Conservation (phyloP, 2,888 invertebrate species). For the Cremastobaeus sp. region DNA sequence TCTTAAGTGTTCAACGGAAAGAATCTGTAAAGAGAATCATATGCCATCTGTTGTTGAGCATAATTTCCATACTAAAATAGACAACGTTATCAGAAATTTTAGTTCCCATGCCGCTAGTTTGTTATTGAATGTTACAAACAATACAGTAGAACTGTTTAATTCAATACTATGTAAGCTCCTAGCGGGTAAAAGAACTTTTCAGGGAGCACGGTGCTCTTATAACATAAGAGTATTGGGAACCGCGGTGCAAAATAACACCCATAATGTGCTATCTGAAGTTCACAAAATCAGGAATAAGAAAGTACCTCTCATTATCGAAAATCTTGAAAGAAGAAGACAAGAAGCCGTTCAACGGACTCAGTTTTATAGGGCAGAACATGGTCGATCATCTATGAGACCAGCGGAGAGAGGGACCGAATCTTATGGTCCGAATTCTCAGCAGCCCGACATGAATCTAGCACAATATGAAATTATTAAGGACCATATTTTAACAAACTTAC, state of each 20-base stretch:
- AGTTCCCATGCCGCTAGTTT: constrained; percentile 21
- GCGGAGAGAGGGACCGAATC: no score
- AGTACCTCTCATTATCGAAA: constrained; percentile 3
- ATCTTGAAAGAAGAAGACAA: no score
- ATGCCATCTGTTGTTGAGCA: neutral
- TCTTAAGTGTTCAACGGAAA: neutral
- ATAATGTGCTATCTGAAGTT: constrained; percentile 19
- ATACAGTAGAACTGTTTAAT: constrained; percentile 33
- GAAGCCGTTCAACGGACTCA: no score
- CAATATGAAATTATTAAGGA: no score
- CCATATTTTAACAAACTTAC: no score
- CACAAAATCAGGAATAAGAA: constrained; percentile 8
- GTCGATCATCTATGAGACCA: neutral
- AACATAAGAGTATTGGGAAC: constrained; percentile 13
- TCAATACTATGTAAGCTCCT: constrained; percentile 38
- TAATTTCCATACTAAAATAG: constrained; percentile 3
- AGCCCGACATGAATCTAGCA: no score
- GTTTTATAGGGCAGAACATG: neutral
- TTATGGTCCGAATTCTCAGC: no score
- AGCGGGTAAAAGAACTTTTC: constrained; percentile 34
- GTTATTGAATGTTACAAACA: constrained; percentile 33
- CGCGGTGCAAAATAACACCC: constrained; percentile 27
- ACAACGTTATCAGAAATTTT: neutral
- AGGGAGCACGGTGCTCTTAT: constrained; percentile 10
- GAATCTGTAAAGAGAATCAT: neutral